Conservation (phyloP, 2,113 vertebrate genomes). For the Eupsittula cactorum region DNA sequence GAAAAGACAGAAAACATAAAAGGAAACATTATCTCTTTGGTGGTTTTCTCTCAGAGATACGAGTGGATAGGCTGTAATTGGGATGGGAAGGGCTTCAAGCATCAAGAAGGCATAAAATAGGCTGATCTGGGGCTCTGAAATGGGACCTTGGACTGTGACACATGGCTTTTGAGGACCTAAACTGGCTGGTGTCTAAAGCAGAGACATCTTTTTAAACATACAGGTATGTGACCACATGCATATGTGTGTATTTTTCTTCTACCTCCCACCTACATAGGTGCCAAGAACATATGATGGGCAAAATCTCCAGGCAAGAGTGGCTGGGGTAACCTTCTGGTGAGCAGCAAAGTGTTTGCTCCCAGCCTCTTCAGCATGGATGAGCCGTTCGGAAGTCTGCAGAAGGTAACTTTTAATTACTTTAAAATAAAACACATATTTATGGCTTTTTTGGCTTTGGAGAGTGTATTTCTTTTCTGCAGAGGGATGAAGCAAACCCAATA, state of each 20-base stretch:
- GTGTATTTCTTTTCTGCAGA: not conserved
- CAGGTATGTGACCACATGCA: rapidly evolving
- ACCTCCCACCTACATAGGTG: not conserved
- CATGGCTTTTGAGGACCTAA: not conserved
- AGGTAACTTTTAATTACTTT: not conserved
- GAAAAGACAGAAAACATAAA: not conserved
- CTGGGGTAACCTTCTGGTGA: not conserved
- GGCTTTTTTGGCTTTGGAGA: not conserved
- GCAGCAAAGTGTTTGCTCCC: not conserved
- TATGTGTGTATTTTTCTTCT: not conserved
- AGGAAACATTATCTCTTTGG: rapidly evolving
- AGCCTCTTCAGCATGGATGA: not conserved
- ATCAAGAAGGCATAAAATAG: not conserved
- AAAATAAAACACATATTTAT: not conserved
- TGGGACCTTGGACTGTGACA: not conserved
- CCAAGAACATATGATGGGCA: rapidly evolving
- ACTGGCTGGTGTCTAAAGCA: not conserved
- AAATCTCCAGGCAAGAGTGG: rapidly evolving
- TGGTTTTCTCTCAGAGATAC: not conserved
- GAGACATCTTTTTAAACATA: not conserved
- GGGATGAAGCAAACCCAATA: not conserved
- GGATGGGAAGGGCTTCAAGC: not conserved
- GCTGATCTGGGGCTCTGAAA: not conserved
- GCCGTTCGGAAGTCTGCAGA: not conserved
- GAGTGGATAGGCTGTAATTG: not conserved